Evolutionary conservation across 2,113 vertebrate species (phyloP).

Genomic region (Puffinus mauretanicus): DNA sequence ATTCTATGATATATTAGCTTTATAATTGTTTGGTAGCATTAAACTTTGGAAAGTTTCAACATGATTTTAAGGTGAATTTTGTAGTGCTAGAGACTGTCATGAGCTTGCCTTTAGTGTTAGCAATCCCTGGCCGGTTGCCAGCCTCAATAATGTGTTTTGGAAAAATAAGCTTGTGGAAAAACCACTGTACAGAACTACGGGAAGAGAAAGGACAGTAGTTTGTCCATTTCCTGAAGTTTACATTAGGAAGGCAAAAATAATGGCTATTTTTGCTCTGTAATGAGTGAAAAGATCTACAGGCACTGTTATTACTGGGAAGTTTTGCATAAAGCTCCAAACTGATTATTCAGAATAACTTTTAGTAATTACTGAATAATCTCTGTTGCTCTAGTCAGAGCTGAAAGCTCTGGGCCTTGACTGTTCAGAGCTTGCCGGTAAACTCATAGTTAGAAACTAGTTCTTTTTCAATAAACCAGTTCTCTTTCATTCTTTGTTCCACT

Average conservation of each 20-base stretch:
- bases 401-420: background rate
- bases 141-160: background rate
- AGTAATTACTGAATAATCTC: background rate
- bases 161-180: background rate
- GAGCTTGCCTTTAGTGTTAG: background rate
- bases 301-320: background rate
- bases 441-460: background rate
- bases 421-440: background rate
- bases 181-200: background rate
- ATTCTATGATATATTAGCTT: background rate
- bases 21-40: background rate
- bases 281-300: background rate
- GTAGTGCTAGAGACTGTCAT: background rate
- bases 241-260: background rate
- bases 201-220: background rate
- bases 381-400: background rate
- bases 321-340: background rate
- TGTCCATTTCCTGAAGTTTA: background rate
- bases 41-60: background rate
- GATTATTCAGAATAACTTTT: background rate
- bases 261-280: background rate
- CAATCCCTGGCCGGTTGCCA: background rate
- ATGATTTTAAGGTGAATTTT: background rate
- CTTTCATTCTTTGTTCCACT: background rate
- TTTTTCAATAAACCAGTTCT: background rate